phyloP scores from a whole-genome alignment of 2,113 vertebrate genomes.

The Leiothrix lutea region DNA sequence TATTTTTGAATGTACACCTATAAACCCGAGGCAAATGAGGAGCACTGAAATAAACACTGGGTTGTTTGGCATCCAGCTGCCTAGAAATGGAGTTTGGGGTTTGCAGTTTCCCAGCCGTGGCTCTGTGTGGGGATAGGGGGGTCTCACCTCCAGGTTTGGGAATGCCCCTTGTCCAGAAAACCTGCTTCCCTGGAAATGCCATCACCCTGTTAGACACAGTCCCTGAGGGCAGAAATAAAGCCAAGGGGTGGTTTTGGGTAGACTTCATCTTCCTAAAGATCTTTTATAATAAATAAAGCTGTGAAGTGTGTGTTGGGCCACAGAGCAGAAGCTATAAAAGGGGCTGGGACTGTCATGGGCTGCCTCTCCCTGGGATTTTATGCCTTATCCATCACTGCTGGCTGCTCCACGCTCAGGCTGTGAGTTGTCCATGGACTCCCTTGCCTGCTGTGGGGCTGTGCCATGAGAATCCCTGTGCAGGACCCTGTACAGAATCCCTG shows the following conservation, averaged over 20 bases:
- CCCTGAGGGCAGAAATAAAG: background rate
- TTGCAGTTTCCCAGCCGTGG: background rate
- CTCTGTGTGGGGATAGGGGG: accelerated
- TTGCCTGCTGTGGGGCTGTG: accelerated
- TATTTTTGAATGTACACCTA: background rate
- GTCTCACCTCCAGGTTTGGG: background rate
- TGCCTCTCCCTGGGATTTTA: background rate
- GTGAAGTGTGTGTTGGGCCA: background rate
- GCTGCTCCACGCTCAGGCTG: background rate
- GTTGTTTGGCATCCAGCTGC: background rate
- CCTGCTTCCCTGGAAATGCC: background rate
- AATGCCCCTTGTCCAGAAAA: background rate
- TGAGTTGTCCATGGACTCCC: background rate
- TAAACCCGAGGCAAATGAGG: background rate
- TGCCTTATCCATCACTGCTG: background rate
- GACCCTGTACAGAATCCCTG: too few species aligned
- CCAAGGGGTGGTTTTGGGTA: background rate
- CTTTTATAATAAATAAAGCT: background rate
- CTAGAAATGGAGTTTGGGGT: background rate
- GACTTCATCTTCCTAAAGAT: background rate
- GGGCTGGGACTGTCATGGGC: background rate
- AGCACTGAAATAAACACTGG: conserved; percentile 23
- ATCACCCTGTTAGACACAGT: background rate
- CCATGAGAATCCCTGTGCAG: background rate
- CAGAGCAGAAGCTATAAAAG: background rate